These are phyloP conservation scores for Yponomeuta sedellus DNA, from an alignment of 2,888 invertebrate genomes.

Conservation along the genomic window DNA sequence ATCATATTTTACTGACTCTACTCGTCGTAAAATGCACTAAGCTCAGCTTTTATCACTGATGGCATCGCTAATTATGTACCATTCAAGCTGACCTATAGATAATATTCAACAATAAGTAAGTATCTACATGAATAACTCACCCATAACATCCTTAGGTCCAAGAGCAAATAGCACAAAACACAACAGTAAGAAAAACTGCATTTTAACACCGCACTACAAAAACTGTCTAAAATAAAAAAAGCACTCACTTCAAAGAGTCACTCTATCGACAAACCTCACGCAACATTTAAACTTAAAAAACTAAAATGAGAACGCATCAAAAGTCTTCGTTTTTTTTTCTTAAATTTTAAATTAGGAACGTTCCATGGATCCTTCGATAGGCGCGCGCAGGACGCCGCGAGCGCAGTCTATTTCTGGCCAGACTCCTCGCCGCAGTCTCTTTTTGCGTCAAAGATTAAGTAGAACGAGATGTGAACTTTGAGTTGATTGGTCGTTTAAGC, in stretches of 20 bases:
- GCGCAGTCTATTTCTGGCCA: slow-evolving; percentile 66
- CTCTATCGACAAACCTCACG: slow-evolving; percentile 8
- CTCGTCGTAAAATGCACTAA: neutral
- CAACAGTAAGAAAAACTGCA: slow-evolving; percentile 6
- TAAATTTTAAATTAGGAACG: slow-evolving; percentile 34
- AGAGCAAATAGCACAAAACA: neutral
- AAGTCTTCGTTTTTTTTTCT: slow-evolving; percentile 7
- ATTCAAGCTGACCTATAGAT: slow-evolving; percentile 7
- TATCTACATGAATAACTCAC: slow-evolving; percentile 27
- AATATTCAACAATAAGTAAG: neutral
- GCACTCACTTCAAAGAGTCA: slow-evolving; percentile 1
- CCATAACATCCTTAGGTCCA: slow-evolving; percentile 21
- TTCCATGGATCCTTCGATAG: slow-evolving; percentile 46
- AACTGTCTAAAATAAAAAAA: neutral
- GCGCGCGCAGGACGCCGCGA: slow-evolving; percentile 40
- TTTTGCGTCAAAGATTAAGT: slow-evolving; percentile 47
- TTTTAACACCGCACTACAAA: neutral
- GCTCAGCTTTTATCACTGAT: neutral
- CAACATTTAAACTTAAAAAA: slow-evolving; percentile 7
- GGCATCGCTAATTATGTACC: neutral
- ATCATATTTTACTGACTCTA: neutral
- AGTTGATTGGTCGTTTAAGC: neutral
- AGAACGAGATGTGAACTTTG: slow-evolving; percentile 24
- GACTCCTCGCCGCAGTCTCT: slow-evolving; percentile 42
- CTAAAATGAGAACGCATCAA: neutral